Base-by-base conservation (phyloP, 2,113 vertebrate genomes). In the Lagenorhynchus albirostris region DNA sequence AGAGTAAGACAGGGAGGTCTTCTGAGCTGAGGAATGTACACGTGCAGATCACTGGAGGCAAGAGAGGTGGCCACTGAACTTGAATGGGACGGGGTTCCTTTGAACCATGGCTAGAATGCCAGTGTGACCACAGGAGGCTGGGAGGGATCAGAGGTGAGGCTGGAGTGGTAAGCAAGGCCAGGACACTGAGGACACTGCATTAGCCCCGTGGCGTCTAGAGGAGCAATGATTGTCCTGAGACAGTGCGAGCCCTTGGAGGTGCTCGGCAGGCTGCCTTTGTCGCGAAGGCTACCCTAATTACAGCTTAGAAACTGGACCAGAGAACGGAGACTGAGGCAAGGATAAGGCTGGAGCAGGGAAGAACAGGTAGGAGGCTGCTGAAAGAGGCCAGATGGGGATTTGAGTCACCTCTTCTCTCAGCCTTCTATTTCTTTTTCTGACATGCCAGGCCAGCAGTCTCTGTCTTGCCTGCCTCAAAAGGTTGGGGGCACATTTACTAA, bases 201-300 rank as follows among this genome's bases (percentile, higher is more conserved):
- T 1, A 55, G 60, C 18, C 85, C 25, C 33, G 0, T 4, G 13
- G 29, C 5, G 0, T 25, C 0, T 9, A 3, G 7, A 1, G 17
- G 29, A 44, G 1, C 68, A 12, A 5, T 20, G 29, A 47, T 26
- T 41, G 36, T 41, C 84, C 44, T 7, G 21, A 92, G 68, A 62
- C 14, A 7, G 7, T 6, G 31, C 50, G 29, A 65, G 4, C 41
- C 31, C 17, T 14, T n/a, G n/a, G 31, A 33, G 5, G 18, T 41
- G 29, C 14, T n/a, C 80, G 38, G 36, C 29, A 91, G 38, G 67
- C 18, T 29, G 9, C 41, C 26, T 76, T 91, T 68, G 23, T n/a
- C 38, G 21, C 4, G 26, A 79, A 79, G 33, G 62, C 20, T 17
- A 55, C 13, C n/a, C 20, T 77, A 47, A 17, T 20, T 29, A 41